phyloP scores from a whole-genome alignment of 2,113 vertebrate species.

The Zeus faber region DNA sequence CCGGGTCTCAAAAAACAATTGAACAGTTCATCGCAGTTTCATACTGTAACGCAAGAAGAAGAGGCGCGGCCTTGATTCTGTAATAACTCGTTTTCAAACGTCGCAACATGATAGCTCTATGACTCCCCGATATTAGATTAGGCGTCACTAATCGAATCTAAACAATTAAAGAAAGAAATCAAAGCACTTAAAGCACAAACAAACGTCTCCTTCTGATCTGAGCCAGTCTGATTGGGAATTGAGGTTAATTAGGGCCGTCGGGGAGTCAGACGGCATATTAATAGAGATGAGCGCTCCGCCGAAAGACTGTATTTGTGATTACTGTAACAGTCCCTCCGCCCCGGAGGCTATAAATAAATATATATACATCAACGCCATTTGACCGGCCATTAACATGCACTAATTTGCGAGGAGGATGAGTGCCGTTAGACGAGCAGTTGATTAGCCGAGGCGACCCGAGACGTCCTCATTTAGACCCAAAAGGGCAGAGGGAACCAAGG shows the following conservation, averaged over 20 bases:
- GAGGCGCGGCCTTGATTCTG: neutral
- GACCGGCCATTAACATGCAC: slow-evolving; percentile 37
- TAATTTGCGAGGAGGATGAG: slow-evolving; percentile 33
- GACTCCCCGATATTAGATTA: neutral
- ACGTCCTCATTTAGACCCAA: slow-evolving; percentile 17
- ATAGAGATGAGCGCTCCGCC: slow-evolving; percentile 2
- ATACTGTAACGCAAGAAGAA: neutral
- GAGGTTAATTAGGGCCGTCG: slow-evolving; percentile 45
- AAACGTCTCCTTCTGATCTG: slow-evolving; percentile 11
- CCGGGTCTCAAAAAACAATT: too few relatives aligned
- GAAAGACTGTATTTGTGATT: slow-evolving; percentile 29
- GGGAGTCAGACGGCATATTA: slow-evolving; percentile 31
- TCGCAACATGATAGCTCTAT: neutral
- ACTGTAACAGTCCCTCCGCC: slow-evolving; percentile 29
- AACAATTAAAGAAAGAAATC: neutral
- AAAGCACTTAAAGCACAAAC: slow-evolving; percentile 1
- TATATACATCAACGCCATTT: slow-evolving; percentile 35
- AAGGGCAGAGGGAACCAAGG: slow-evolving; percentile 8
- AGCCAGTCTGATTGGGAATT: slow-evolving; percentile 36
- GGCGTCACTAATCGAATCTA: neutral
- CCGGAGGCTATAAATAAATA: slow-evolving; percentile 13
- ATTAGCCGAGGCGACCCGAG: too few relatives aligned
- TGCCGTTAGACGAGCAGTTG: slow-evolving; percentile 37
- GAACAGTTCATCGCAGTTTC: neutral
- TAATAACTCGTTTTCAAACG: neutral